These are phyloP conservation scores for Aegotheles bennettii DNA, from an alignment of 2,113 vertebrate species.

Conservation along the genomic window DNA sequence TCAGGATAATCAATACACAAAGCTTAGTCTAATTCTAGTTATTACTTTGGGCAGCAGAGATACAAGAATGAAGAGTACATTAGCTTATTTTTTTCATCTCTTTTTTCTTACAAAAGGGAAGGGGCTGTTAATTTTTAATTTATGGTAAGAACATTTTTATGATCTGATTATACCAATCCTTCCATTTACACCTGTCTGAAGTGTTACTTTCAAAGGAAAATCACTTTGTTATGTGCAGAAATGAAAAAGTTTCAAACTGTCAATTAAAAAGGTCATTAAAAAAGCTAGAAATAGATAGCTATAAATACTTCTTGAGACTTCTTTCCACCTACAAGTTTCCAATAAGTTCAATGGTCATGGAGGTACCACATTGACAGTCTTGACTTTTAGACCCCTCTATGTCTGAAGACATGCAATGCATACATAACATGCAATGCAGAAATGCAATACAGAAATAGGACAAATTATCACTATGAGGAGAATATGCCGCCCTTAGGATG, in stretches of 20 bases:
- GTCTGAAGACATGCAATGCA: neutral
- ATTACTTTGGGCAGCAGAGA: neutral
- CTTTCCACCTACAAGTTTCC: neutral
- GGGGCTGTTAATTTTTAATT: neutral
- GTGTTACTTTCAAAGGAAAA: neutral
- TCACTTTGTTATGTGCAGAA: neutral
- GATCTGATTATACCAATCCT: neutral
- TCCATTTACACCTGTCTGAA: neutral
- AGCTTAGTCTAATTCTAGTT: neutral
- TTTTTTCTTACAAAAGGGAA: neutral
- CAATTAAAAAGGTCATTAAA: neutral
- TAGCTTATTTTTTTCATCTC: neutral
- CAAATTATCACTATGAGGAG: neutral
- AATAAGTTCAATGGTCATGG: neutral
- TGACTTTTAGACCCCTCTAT: neutral
- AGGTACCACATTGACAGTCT: neutral
- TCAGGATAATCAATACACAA: neutral
- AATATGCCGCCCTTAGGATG: neutral
- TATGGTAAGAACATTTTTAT: neutral
- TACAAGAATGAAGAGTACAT: neutral
- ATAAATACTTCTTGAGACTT: neutral
- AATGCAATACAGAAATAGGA: neutral
- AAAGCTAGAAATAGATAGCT: neutral
- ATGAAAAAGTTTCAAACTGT: neutral
- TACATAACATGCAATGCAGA: neutral